Conservation (phyloP, 2,113 vertebrate species). For the Dasyornis broadbenti region DNA sequence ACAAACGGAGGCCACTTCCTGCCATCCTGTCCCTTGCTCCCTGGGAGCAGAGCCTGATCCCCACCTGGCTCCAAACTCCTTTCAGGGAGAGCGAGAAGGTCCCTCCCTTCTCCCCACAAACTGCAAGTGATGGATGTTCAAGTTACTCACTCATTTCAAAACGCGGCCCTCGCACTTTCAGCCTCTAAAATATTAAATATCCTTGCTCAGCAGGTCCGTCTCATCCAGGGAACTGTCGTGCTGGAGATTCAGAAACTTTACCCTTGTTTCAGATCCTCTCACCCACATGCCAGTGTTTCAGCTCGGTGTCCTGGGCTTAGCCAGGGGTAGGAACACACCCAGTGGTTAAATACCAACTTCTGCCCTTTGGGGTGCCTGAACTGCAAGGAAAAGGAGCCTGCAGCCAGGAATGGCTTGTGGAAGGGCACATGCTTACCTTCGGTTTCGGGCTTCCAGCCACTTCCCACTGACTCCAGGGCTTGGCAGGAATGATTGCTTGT, state of each 20-base stretch:
- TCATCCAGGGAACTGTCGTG: neutral
- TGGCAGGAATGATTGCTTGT: neutral
- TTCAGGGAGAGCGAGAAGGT: accelerated
- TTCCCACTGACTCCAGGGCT: conserved; percentile 9
- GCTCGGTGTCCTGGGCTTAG: neutral
- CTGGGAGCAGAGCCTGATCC: neutral
- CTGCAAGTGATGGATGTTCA: neutral
- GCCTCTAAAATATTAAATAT: neutral
- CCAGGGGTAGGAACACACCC: neutral
- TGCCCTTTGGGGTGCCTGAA: accelerated
- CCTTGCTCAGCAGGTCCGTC: neutral
- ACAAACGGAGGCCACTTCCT: neutral
- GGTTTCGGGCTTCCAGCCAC: neutral
- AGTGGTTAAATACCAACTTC: neutral
- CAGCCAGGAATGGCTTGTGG: neutral
- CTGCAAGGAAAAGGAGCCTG: neutral
- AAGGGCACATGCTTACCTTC: conserved; percentile 42
- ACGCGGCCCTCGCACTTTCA: neutral
- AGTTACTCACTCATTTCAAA: neutral
- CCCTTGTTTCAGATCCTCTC: neutral
- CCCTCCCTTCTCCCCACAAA: neutral
- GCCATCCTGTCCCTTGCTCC: neutral
- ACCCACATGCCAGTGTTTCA: accelerated
- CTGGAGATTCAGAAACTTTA: neutral
- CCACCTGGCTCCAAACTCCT: neutral